phyloP scores from a whole-genome alignment of 2,113 vertebrate genomes.

The Oxygymnocypris stewartii region DNA sequence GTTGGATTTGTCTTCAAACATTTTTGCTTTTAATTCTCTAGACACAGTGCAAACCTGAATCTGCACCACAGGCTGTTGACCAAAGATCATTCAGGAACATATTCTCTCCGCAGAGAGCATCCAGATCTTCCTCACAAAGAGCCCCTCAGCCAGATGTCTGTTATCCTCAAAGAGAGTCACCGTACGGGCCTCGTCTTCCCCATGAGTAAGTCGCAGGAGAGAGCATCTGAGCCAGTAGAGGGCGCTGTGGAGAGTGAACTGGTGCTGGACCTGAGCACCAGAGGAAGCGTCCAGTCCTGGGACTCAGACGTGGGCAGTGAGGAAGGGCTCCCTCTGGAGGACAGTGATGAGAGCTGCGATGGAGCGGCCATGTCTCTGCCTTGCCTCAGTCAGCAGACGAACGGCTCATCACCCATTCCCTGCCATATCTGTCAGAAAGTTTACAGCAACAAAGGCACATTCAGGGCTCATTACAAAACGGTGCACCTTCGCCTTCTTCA shows the following conservation, averaged over 20 bases:
- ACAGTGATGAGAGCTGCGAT: conserved; percentile 90
- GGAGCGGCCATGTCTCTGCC: conserved; percentile 72
- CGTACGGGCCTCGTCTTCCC: conserved; percentile 88
- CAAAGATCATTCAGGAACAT: conserved; percentile 80
- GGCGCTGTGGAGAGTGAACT: conserved; percentile 75
- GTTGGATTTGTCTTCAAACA: conserved; percentile 19
- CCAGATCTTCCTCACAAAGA: conserved; percentile 78
- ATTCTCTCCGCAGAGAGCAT: conserved; percentile 80
- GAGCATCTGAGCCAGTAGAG: conserved; percentile 67
- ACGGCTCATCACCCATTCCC: conserved; percentile 83
- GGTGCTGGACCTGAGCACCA: conserved; percentile 90
- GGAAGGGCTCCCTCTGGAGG: conserved; percentile 81
- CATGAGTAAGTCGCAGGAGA: conserved; percentile 77
- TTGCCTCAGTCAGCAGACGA: conserved; percentile 69
- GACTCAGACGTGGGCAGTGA: conserved; percentile 91
- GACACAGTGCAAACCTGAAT: conserved; percentile 94
- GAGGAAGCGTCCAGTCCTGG: conserved; percentile 84
- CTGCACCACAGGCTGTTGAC: conserved; percentile 93
- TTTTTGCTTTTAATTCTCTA: conserved; percentile 69
- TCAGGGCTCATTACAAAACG: conserved; percentile 96
- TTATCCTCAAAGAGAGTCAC: conserved; percentile 88
- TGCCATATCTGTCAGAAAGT: conserved; percentile 96
- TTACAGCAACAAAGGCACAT: conserved; percentile 96
- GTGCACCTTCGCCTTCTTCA: conserved; percentile 94
- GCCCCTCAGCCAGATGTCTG: conserved; percentile 81